phyloP scores from a whole-genome alignment of 1,140 invertebrate genomes.

The Wiebesia pumilae region DNA sequence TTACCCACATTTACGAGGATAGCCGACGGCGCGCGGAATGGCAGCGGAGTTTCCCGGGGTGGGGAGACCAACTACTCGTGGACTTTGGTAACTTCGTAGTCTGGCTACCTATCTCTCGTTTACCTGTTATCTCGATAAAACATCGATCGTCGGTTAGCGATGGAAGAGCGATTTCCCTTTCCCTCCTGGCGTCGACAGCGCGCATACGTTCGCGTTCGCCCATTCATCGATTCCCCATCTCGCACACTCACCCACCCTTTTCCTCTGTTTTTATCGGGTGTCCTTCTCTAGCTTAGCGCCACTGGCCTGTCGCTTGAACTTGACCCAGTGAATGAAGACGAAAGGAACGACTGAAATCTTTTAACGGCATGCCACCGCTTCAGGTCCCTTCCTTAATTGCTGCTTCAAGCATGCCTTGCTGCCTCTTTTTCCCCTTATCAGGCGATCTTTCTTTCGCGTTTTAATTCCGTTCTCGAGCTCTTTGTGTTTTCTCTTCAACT shows the following conservation, averaged over 20 bases:
- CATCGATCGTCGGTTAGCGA: conserved; percentile 64
- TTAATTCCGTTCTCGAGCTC: conserved; percentile 26
- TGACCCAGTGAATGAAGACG: conserved; percentile 63
- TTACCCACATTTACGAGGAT: conserved; percentile 57
- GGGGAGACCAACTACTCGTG: conserved; percentile 6
- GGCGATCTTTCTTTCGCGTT: neutral
- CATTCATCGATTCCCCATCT: conserved; percentile 33
- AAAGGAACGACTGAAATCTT: conserved; percentile 66
- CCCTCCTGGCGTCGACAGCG: neutral
- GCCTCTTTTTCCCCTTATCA: too few relatives aligned
- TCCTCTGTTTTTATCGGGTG: conserved; percentile 45
- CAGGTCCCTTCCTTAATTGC: conserved; percentile 30
- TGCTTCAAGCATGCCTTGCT: neutral
- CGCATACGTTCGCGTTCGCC: conserved; percentile 22
- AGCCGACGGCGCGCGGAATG: neutral
- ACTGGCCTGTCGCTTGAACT: conserved; percentile 62
- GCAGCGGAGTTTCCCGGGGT: neutral
- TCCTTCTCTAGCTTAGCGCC: conserved; percentile 51
- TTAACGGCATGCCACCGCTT: conserved; percentile 20
- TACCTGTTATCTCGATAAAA: conserved; percentile 65
- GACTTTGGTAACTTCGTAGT: neutral
- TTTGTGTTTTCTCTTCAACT: neutral
- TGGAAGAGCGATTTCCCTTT: conserved; percentile 61
- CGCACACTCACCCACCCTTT: conserved; percentile 48
- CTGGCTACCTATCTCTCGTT: conserved; percentile 29